Percentiles rank a stretch among this genome's conserved stretches.
Evolutionary conservation across 2,797 vertebrate species (phyloP).

Genomic region (Intellagama lesueurii): DNA sequence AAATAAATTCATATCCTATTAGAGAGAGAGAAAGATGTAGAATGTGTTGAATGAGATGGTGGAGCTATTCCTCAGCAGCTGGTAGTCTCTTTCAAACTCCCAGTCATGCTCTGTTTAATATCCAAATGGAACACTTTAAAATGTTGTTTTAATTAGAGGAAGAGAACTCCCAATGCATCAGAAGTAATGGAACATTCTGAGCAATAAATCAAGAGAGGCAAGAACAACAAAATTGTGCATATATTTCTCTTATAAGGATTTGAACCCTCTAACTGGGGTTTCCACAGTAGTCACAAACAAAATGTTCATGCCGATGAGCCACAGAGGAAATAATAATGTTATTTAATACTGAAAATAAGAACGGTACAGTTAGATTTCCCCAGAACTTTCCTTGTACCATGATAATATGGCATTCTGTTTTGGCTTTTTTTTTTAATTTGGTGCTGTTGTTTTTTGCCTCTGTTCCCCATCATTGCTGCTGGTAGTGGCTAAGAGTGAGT

Average conservation of each 20-base stretch:
- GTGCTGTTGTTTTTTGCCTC: too few species aligned
- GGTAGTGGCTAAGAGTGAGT: too few species aligned
- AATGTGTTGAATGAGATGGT: slow-evolving; percentile 24
- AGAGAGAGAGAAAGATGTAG: background rate
- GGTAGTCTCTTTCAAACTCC: slow-evolving; percentile 21
- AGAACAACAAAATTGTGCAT: slow-evolving; percentile 14
- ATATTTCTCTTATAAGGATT: too few species aligned
- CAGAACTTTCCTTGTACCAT: background rate
- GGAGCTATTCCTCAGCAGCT: slow-evolving; percentile 23
- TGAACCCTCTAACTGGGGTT: too few species aligned
- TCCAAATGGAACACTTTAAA: slow-evolving; percentile 27
- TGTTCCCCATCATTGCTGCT: too few species aligned
- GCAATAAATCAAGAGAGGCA: slow-evolving; percentile 32
- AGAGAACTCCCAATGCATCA: slow-evolving; percentile 32
- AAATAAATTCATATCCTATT: slow-evolving; percentile 8
- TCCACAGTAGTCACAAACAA: background rate
- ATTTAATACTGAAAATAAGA: background rate
- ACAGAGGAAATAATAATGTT: too few species aligned
- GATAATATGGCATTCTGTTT: background rate
- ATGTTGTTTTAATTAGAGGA: slow-evolving; percentile 45
- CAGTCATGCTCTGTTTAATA: slow-evolving; percentile 9
- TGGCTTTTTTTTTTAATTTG: too few species aligned
- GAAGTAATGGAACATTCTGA: slow-evolving; percentile 37
- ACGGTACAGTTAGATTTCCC: too few species aligned
- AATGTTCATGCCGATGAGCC: background rate